A percentile compares a stretch with the other conserved stretches of the same genome.
phyloP scores from a whole-genome alignment of 2,113 vertebrate genomes.

The Columba janthina region DNA sequence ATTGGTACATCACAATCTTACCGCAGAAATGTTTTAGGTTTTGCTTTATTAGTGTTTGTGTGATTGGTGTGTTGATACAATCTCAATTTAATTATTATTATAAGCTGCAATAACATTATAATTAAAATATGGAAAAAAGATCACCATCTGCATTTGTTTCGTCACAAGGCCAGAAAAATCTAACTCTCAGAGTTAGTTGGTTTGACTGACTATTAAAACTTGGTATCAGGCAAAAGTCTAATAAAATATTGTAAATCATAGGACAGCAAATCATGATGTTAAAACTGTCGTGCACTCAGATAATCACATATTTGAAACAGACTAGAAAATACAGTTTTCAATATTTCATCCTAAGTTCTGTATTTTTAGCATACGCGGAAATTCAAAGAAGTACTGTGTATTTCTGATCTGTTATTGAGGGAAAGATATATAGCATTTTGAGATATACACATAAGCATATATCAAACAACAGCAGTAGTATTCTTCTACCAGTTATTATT shows the following conservation, averaged over 20 bases:
- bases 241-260: background rate
- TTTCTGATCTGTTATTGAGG: background rate
- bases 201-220: background rate
- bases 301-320: background rate
- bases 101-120: background rate
- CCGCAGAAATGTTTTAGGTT: background rate
- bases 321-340: background rate
- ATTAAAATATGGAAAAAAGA: background rate
- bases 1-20: background rate
- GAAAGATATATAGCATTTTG: background rate
- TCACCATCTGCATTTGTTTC: background rate
- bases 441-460: background rate
- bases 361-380: background rate
- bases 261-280: background rate
- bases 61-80: background rate
- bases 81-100: background rate
- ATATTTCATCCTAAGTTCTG: background rate
- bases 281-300: background rate
- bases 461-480: background rate
- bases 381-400: background rate
- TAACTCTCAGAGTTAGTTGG: background rate
- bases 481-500: background rate
- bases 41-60: background rate
- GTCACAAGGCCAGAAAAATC: background rate
- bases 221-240: background rate